Evolutionary conservation across 2,888 invertebrate genomes (phyloP).

Genomic region (Chironomus riparius): DNA sequence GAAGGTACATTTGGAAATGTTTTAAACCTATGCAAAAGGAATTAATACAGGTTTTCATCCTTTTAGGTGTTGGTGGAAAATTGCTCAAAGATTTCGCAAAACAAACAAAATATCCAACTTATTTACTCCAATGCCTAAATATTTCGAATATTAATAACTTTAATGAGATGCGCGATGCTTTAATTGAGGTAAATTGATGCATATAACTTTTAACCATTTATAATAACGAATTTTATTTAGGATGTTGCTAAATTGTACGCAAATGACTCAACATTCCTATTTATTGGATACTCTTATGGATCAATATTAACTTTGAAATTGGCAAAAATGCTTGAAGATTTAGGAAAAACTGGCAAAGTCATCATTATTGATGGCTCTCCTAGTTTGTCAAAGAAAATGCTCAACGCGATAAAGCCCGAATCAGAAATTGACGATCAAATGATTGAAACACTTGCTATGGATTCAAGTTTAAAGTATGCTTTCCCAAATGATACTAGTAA

Average conservation of each 20-base stretch:
- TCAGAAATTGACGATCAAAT: slow-evolving; percentile 34
- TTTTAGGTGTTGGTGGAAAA: slow-evolving; percentile 40
- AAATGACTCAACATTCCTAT: slow-evolving; percentile 31
- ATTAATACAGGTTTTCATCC: too few species aligned
- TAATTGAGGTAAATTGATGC: slow-evolving; percentile 28
- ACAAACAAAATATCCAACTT: slow-evolving; percentile 33
- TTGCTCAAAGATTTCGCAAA: slow-evolving; percentile 38
- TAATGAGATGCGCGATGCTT: slow-evolving; percentile 30
- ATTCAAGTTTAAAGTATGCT: background rate
- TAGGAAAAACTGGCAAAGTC: slow-evolving; percentile 54
- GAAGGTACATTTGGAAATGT: too few species aligned
- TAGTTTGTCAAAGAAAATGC: slow-evolving; percentile 50
- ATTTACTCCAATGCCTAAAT: slow-evolving; percentile 36
- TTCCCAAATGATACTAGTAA: slow-evolving; percentile 2
- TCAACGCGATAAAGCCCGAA: too few species aligned
- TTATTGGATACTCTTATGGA: slow-evolving; percentile 88
- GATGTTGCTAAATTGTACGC: background rate
- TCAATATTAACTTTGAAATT: slow-evolving; percentile 67
- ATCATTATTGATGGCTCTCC: slow-evolving; percentile 77
- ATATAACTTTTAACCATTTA: background rate
- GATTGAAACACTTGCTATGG: slow-evolving; percentile 31
- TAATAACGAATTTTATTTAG: background rate
- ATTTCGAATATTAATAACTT: slow-evolving; percentile 30
- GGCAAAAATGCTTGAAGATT: slow-evolving; percentile 57
- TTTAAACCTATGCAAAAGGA: too few species aligned